Evolutionary conservation across 1,140 invertebrate species (phyloP).

Genomic region (Drosophila suzukii): DNA sequence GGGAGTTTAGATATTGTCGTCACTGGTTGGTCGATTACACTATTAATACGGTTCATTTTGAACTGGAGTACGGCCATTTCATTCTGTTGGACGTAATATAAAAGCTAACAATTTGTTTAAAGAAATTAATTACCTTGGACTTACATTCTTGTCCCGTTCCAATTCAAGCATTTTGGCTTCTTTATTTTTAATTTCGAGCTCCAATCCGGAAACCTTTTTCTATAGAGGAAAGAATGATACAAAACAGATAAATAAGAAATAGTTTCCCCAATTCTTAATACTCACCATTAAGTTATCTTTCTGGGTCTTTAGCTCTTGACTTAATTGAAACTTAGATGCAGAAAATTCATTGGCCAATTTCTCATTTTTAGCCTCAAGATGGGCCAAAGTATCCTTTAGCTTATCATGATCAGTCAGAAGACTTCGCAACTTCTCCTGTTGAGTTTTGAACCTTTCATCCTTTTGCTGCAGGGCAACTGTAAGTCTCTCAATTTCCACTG

Average conservation of each 20-base stretch:
- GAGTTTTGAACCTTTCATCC: background rate
- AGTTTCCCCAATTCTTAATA: background rate
- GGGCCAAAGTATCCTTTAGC: background rate
- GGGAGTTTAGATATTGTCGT: background rate
- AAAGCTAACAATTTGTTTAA: background rate
- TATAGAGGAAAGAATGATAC: background rate
- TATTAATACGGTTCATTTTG: slow-evolving; percentile 8
- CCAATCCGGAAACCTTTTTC: background rate
- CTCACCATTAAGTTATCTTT: background rate
- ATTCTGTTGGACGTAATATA: background rate
- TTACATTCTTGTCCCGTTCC: background rate
- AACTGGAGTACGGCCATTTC: slow-evolving; percentile 7
- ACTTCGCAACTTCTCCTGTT: background rate
- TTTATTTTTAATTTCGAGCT: background rate
- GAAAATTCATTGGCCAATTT: background rate
- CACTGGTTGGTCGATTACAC: slow-evolving; percentile 3
- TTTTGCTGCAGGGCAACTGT: background rate
- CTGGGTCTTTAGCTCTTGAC: background rate
- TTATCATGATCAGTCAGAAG: background rate
- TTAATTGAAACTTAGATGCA: background rate
- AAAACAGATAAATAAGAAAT: background rate
- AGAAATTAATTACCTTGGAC: background rate
- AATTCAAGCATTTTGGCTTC: background rate
- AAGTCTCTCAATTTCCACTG: background rate
- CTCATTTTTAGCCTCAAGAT: background rate